These are phyloP conservation scores for Eurytemora carolleeae DNA, from an alignment of 1,140 invertebrate species.

Conservation along the genomic window DNA sequence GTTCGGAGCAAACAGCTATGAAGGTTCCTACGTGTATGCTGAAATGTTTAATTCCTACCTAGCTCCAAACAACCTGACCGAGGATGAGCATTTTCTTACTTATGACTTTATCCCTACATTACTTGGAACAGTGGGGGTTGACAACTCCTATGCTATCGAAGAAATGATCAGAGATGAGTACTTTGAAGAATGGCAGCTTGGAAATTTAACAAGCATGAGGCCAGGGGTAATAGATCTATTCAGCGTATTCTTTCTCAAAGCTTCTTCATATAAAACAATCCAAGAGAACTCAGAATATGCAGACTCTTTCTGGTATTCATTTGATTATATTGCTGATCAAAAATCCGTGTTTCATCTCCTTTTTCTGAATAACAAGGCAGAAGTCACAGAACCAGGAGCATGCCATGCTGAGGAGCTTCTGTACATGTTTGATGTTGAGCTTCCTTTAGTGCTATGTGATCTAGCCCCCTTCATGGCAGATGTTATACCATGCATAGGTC, in stretches of 20 bases:
- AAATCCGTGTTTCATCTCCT: slow-evolving; percentile 1
- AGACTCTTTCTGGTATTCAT: slow-evolving; percentile 1
- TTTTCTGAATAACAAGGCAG: background rate
- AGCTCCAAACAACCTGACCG: too few relatives aligned
- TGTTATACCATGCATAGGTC: too few relatives aligned
- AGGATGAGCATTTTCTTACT: too few relatives aligned
- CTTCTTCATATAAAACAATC: slow-evolving; percentile 1
- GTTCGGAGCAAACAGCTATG: slow-evolving; percentile 10
- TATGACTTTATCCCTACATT: too few relatives aligned
- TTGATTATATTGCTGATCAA: background rate
- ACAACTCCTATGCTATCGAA: too few relatives aligned
- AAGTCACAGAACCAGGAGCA: background rate
- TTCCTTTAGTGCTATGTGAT: slow-evolving; percentile 5
- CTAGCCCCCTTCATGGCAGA: too few relatives aligned
- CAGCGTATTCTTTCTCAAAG: slow-evolving; percentile 1
- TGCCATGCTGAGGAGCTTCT: slow-evolving; percentile 7
- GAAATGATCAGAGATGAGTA: too few relatives aligned
- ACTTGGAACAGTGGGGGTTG: too few relatives aligned
- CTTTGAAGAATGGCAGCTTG: too few relatives aligned
- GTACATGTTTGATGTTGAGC: slow-evolving; percentile 5
- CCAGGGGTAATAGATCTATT: too few relatives aligned
- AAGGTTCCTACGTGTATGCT: slow-evolving; percentile 3
- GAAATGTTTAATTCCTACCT: too few relatives aligned
- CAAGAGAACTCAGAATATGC: slow-evolving; percentile 7
- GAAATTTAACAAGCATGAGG: too few relatives aligned